Base-by-base conservation (phyloP, 2,888 invertebrate species). In the Elmis aenea region DNA sequence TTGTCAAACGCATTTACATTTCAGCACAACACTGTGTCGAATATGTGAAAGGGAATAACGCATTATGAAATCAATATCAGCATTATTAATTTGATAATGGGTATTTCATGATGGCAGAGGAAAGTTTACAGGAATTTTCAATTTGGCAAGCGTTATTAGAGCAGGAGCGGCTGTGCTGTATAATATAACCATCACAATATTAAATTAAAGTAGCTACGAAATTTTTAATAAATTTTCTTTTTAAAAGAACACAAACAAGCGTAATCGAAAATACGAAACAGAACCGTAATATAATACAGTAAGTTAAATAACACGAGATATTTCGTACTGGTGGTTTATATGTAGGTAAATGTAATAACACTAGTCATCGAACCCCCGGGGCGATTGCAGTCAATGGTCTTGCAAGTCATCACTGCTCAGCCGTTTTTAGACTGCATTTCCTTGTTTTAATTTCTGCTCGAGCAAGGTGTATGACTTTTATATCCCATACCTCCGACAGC, bases 21-120 rank as follows among this genome's bases (percentile, higher is more conserved):
- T n/a, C n/a, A n/a, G n/a, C n/a, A n/a, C n/a, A n/a, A n/a, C n/a
- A n/a, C n/a, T n/a, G n/a, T n/a, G n/a, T n/a, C n/a, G n/a, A n/a
- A n/a, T n/a, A n/a, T n/a, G 5, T 18, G 8, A 18, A 18, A 18
- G 5, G 5, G 39, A 44, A 44, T 41, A 44, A 45, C 48, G 48
- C 44, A 51, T 50, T 50, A 48, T 38, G 45, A 45, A 51, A 48
- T 49, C 52, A 46, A 53, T 54, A 50, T 47, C 38, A 38, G 48
- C 46, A 52, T 58, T 61, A 62, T 61, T 60, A 61, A 62, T 62
- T 59, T 57, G 48, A 53, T 61, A 62, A 62, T 62, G 62, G 60
- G 55, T 56, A 56, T 60, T 61, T 56, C 48, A 59, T 46, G 58
- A 57, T 57, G 56, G 57, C 51, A 48, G 50, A 54, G 55, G 46